Percentiles rank a stretch among this genome's conserved stretches.
Conservation (phyloP, 1,140 invertebrate species). For the Tetraneura akinire region DNA sequence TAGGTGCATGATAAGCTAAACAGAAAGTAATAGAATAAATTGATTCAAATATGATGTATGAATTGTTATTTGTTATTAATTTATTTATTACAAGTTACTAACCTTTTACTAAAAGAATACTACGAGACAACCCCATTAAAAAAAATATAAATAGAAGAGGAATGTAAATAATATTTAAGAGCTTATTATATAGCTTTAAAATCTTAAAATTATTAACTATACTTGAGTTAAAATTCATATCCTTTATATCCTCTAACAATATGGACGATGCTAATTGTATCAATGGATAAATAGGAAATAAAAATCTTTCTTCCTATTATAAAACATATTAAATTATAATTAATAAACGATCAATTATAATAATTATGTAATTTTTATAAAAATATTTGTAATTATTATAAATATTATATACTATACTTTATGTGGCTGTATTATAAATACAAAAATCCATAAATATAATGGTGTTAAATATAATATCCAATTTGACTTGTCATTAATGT, state of each 20-base stretch:
- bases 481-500: constrained; percentile 58
- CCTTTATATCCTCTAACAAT: constrained; percentile 56
- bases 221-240: constrained; percentile 1
- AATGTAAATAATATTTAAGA: background rate
- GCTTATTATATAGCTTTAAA: background rate
- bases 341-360: too few relatives aligned
- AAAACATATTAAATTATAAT: constrained; percentile 21
- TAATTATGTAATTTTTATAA: too few relatives aligned
- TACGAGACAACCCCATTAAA: constrained; percentile 65
- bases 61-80: background rate
- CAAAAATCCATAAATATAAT: constrained; percentile 83
- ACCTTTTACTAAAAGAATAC: constrained; percentile 65
- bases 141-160: constrained; percentile 23
- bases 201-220: background rate
- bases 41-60: background rate
- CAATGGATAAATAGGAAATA: constrained; percentile 96
- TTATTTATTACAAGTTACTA: background rate
- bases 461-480: constrained; percentile 75
- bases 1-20: constrained; percentile 83
- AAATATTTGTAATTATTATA: constrained; percentile 15
- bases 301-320: constrained; percentile 78
- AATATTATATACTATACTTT: constrained; percentile 68
- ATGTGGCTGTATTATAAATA: constrained; percentile 90
- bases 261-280: constrained; percentile 85
- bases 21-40: constrained; percentile 9